Conservation (phyloP, 2,888 invertebrate species). For the Smittia sp. region DNA sequence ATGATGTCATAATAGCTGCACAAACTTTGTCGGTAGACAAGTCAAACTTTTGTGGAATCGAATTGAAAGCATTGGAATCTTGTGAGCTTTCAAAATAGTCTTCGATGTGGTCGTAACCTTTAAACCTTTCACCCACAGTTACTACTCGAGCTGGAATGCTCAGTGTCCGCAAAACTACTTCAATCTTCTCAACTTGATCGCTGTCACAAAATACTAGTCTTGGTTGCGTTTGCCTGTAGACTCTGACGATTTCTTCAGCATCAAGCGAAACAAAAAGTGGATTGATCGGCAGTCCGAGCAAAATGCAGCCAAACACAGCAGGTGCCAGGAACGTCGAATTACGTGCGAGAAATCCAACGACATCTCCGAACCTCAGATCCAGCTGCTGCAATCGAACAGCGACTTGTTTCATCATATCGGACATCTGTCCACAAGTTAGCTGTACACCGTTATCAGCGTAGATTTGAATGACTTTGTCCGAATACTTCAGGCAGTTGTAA, state of each 20-base stretch:
- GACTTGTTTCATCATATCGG: background rate
- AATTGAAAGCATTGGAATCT: background rate
- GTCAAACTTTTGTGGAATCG: background rate
- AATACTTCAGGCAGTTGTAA: background rate
- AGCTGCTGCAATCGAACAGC: background rate
- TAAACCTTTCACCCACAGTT: background rate
- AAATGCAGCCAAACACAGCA: slow-evolving; percentile 9
- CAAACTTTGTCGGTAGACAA: background rate
- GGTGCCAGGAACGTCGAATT: slow-evolving; percentile 25
- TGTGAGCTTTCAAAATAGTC: background rate
- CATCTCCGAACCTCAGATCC: slow-evolving; percentile 10
- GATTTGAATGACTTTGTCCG: background rate
- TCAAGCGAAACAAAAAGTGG: slow-evolving; percentile 42
- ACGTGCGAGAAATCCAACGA: slow-evolving; percentile 22
- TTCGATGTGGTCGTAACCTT: background rate
- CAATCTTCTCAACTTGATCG: background rate
- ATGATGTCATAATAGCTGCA: background rate
- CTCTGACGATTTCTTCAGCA: slow-evolving; percentile 43
- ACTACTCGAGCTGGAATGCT: background rate
- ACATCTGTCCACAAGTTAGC: slow-evolving; percentile 14
- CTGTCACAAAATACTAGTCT: slow-evolving; percentile 41
- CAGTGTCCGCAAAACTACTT: background rate
- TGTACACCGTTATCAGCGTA: background rate
- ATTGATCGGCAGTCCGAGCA: slow-evolving; percentile 2
- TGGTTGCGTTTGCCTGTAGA: slow-evolving; percentile 34